phyloP scores from a whole-genome alignment of 2,888 invertebrate species.

The Drosophila subquinaria region DNA sequence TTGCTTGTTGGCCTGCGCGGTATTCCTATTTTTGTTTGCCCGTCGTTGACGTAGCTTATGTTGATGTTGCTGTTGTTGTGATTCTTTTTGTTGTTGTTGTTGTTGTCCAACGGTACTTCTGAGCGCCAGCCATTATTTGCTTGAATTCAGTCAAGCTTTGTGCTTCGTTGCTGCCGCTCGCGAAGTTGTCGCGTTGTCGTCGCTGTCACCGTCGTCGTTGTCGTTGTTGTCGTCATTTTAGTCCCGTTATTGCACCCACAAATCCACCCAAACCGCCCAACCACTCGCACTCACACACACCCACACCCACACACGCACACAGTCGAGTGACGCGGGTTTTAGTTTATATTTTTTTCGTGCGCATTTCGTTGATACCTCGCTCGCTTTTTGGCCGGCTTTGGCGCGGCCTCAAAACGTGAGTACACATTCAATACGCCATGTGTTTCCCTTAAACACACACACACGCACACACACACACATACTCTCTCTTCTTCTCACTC shows the following conservation, averaged over 20 bases:
- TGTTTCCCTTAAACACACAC: constrained; percentile 24
- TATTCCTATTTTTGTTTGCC: constrained; percentile 77
- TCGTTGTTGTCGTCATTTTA: constrained; percentile 30
- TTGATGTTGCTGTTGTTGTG: constrained; percentile 29
- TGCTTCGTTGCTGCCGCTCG: constrained; percentile 78
- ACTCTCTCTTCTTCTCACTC: constrained; percentile 20
- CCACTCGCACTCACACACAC: background rate
- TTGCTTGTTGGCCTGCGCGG: constrained; percentile 64
- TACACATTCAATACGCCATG: constrained; percentile 40
- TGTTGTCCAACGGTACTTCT: constrained; percentile 78
- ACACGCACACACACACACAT: constrained; percentile 23
- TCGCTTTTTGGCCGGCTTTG: constrained; percentile 71
- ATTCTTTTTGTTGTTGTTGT: constrained; percentile 44
- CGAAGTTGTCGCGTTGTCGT: constrained; percentile 68
- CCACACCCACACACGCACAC: constrained; percentile 8
- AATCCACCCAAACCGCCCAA: constrained; percentile 43
- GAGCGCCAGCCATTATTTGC: constrained; percentile 74
- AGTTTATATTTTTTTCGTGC: constrained; percentile 18
- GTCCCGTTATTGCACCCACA: constrained; percentile 58
- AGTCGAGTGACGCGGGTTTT: constrained; percentile 11
- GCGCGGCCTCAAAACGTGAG: constrained; percentile 76
- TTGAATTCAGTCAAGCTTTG: constrained; percentile 81
- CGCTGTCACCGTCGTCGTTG: constrained; percentile 6
- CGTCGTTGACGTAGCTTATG: constrained; percentile 45
- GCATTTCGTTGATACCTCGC: constrained; percentile 30